Evolutionary conservation across 2,797 vertebrate genomes (phyloP), one percentile per base, ranked within the genome.

Genomic region (Liparis tanakae): DNA sequence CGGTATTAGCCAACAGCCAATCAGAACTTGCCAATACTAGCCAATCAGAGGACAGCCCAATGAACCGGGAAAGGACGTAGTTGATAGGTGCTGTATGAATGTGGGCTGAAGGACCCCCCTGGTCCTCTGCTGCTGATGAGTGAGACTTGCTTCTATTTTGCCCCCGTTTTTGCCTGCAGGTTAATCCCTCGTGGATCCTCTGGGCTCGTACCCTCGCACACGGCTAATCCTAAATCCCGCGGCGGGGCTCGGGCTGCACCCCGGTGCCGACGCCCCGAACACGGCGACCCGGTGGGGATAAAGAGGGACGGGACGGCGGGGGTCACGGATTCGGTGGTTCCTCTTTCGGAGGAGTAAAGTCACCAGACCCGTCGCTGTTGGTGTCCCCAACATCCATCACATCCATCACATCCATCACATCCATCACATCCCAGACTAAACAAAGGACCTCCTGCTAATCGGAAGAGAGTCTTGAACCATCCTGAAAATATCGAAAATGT

Each of bases 211-310:
- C 80, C 84, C 80, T 34, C 81, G 81, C 83, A 76, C 66, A 76
- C 41, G 59, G 55, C 67, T 88, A 88, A 90, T 90, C 82, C 83
- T 53, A 30, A 30, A 48, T 85, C 80, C 44, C 79, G 68, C 82
- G 76, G 67, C 69, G 53, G 2, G 4, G 72, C 61, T 80, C 53
- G 70, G 69, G 70, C 51, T 78, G 73, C 67, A 67, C 56, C 71
- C 50, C 3, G 3, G 48, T 66, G 60, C 62, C 7, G 1, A 33
- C 67, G 69, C 72, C 70, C 56, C 66, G 65, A 82, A 15, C 51
- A 63, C 3, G 58, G 56, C 43, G 4, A 22, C 68, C 18, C 13
- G 0, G 36, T 20, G 39, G 67, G 54, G 37, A 67, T 80, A 78
- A 62, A 70, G 44, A 51, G 6, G 25, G 53, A 79, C 66, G 36